Conservation (phyloP, 2,888 invertebrate genomes). For the Rhyacophila evoluta region DNA sequence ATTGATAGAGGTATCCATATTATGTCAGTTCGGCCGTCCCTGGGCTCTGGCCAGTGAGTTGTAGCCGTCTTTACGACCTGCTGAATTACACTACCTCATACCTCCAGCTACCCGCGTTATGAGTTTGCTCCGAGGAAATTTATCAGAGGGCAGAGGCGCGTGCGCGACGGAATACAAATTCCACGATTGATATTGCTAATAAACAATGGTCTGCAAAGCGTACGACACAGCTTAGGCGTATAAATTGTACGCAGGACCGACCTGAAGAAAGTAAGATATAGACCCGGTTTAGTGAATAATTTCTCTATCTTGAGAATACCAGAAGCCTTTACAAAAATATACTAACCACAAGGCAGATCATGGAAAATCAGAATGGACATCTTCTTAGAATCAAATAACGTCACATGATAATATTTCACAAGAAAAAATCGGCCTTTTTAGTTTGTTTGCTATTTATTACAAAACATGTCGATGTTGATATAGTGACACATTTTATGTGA, state of each 20-base stretch:
- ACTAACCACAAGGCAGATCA: too few species aligned
- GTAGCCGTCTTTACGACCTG: background rate
- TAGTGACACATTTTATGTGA: too few species aligned
- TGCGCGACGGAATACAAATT: constrained; percentile 16
- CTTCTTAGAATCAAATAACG: too few species aligned
- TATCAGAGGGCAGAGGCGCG: background rate
- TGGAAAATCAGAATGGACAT: too few species aligned
- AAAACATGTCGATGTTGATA: too few species aligned
- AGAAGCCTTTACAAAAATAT: too few species aligned
- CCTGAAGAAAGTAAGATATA: too few species aligned
- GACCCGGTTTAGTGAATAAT: too few species aligned
- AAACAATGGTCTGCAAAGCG: background rate
- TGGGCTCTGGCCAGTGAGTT: background rate
- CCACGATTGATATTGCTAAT: constrained; percentile 22
- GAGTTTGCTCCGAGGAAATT: background rate
- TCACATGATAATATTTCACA: too few species aligned
- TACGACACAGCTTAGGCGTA: background rate
- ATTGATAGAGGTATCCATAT: background rate
- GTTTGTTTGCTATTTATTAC: too few species aligned
- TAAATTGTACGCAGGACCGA: background rate
- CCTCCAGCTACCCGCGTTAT: constrained; percentile 3
- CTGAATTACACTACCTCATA: background rate
- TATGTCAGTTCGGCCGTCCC: background rate
- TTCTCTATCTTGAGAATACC: too few species aligned
- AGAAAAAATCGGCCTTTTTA: too few species aligned